Base-by-base conservation (phyloP, 1,140 invertebrate genomes). In the Littorina saxatilis region DNA sequence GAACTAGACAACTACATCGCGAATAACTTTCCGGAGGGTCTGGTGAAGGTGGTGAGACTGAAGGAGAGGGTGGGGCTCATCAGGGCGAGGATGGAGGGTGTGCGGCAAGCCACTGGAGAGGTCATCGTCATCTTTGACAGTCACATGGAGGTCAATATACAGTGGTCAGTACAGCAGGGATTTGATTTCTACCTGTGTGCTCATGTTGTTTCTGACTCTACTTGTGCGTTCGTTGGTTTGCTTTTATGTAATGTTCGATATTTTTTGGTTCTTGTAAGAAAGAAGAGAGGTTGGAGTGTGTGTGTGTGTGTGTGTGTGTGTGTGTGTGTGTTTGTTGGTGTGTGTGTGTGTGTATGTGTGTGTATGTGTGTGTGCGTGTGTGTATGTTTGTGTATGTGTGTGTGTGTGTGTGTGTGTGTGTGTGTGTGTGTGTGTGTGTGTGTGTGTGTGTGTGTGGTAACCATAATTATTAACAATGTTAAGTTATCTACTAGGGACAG, bases 81-180 rank as follows among this genome's bases (percentile, higher is more conserved):
- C 89, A 92, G 96, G 61, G 97, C 98, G 2, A 94, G 97, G 66
- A 93, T 98, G 47, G 75, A 83, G 58, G 90, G 89, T 3, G 85
- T 86, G 52, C 94, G 95, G 73, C 92, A 93, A 66, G 96, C 97
- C 11, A 93, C 90, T 32, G 97, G 96, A 1, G 95, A 98, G 90
- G 96, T 97, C 32, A 92, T 99, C 29, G 94, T 98, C 29, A 98
- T 99, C 91, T 93, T 99, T 63, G 98, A 99, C 93, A 97, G 97
- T n/a, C 98, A 99, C 92, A 98, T 97, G 93, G 98, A 99, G 94
- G 95, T 95, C 13, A 95, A 94, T 80, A 88, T 93, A 72, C 94
- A 95, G 88, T 98, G 96, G 97, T 92, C 98, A 40, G 95, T 97
- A 83, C 97, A 4, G 7, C 23, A 20, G 13, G 4, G 0, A 32